Percentiles rank a stretch among this genome's conserved stretches.
Evolutionary conservation across 2,797 vertebrate species (phyloP).

Genomic region (Hypotaenidia philippensis): DNA sequence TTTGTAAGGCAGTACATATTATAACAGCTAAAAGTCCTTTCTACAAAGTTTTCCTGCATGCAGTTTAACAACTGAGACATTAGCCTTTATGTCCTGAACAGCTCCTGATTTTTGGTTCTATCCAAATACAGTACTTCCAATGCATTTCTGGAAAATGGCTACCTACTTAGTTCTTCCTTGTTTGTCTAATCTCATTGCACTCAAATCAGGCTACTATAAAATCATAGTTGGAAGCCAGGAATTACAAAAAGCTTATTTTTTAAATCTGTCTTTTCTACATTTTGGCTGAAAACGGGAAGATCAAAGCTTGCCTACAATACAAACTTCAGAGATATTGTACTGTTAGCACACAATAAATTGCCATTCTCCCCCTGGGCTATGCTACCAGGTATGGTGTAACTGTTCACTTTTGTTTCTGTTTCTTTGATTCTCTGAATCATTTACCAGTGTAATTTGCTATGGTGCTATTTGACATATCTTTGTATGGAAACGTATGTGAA

Average conservation of each 20-base stretch:
- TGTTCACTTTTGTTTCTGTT: neutral
- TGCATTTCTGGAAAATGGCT: neutral
- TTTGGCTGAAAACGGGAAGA: neutral
- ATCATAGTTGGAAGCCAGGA: neutral
- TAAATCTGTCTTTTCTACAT: neutral
- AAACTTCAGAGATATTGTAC: neutral
- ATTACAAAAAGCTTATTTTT: neutral
- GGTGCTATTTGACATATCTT: neutral
- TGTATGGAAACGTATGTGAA: neutral
- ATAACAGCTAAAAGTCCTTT: neutral
- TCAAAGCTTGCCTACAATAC: neutral
- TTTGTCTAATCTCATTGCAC: neutral
- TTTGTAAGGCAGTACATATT: neutral
- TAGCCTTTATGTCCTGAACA: neutral
- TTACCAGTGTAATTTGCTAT: neutral
- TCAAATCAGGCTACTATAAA: neutral
- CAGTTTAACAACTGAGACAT: neutral
- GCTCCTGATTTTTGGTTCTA: neutral
- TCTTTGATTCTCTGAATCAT: neutral
- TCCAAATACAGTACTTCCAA: neutral
- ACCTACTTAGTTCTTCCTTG: neutral
- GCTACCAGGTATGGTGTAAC: neutral
- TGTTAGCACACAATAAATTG: neutral
- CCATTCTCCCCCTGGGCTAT: neutral
- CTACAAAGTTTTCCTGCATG: neutral